Evolutionary conservation across 2,888 invertebrate genomes (phyloP), one percentile per base, ranked within the genome.

Genomic region (Rapana venosa): DNA sequence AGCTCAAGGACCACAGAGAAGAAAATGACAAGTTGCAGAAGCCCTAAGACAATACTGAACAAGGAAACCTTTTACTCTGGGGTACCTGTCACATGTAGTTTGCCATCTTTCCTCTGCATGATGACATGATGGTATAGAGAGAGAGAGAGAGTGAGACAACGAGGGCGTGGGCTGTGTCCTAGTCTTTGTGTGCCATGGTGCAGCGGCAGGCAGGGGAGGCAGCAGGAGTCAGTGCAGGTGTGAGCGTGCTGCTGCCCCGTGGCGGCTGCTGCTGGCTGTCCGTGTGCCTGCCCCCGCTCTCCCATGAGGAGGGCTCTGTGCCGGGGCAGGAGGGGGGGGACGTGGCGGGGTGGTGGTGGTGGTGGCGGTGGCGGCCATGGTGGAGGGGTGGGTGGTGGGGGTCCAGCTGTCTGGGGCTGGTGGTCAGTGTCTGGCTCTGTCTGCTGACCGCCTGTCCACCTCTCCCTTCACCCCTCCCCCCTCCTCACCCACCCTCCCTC

Each of bases 381-480:
- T 87, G 87, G 58, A 86, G 61, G 8, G 66, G 32, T 6, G 8
- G 17, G 32, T 87, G 90, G 32, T 56, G 81, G 30, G 79, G 89
- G 26, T 56, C 86, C 22, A 79, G 83, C 87, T 35, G 86, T 2
- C 74, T 87, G 56, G 66, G 88, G n/a, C 58, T 88, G 85, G 58
- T 87, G 20, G 47, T 91, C 35, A 85, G 83, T 74, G 36, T 86
- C 74, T 91, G 91, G 91, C 58, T 91, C 77, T 85, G 88, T 85
- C 83, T 90, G 77, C 36, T 91, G 86, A 90, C 90, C 66, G 86
- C 90, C 90, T 83, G 89, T 90, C 74, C 90, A 90, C 88, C 88
- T 90, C 74, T 84, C 89, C 11, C 74, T 89, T 13, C 89, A 89
- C 15, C 87, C 87, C n/a, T 32, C 70, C 89, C 36, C 84, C 0